phyloP scores from a whole-genome alignment of 1,140 invertebrate genomes.

The Trachelipus rathkii region DNA sequence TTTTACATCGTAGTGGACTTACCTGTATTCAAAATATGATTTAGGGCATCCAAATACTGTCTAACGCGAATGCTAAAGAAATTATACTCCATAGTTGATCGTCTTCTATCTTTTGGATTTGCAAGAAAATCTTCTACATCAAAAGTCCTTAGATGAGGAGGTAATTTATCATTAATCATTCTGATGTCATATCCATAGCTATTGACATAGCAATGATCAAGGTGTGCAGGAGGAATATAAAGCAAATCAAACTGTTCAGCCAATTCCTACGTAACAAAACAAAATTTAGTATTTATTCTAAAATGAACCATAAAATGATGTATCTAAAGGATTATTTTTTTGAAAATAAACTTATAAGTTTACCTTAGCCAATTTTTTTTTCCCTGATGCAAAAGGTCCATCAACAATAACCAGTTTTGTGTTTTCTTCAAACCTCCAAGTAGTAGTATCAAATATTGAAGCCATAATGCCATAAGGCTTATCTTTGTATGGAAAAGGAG shows the following conservation, averaged over 20 bases:
- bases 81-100: constrained; percentile 64
- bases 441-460: constrained; percentile 50
- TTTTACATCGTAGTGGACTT: constrained; percentile 30
- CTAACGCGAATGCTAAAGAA: constrained; percentile 64
- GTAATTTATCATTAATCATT: constrained; percentile 63
- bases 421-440: constrained; percentile 59
- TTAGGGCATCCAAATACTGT: constrained; percentile 75
- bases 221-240: constrained; percentile 70
- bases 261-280: constrained; percentile 55
- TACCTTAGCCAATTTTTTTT: constrained; percentile 65
- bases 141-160: constrained; percentile 60
- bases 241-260: constrained; percentile 81
- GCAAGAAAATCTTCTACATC: constrained; percentile 69
- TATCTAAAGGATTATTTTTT: background rate
- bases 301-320: too few species aligned
- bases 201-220: constrained; percentile 71
- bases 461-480: constrained; percentile 50
- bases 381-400: constrained; percentile 75
- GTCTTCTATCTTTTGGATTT: constrained; percentile 63
- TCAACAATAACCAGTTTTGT: constrained; percentile 74
- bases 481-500: constrained; percentile 52
- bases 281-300: background rate
- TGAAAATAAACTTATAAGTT: background rate
- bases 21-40: constrained; percentile 81
- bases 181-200: constrained; percentile 72